Conservation (phyloP, 2,113 vertebrate genomes). For the Columba janthina region DNA sequence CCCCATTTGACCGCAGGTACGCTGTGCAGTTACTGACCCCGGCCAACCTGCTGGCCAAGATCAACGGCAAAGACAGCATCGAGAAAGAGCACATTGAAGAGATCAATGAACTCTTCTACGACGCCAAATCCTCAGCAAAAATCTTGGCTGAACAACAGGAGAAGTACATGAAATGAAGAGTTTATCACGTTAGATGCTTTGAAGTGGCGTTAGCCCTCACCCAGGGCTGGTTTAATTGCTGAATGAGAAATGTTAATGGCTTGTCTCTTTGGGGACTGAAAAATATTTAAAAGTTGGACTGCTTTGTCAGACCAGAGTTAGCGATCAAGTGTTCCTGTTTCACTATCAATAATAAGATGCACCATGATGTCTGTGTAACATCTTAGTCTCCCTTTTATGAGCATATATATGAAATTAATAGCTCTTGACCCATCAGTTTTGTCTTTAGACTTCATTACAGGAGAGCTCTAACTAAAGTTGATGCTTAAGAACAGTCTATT, state of each 20-base stretch:
- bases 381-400: not conserved
- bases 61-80: constrained; percentile 93
- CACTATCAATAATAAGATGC: not conserved
- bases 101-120: constrained; percentile 98
- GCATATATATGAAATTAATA: not conserved
- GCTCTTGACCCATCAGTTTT: not conserved
- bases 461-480: constrained; percentile 1
- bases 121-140: constrained; percentile 97
- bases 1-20: constrained; percentile 79
- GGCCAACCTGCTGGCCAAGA: constrained; percentile 89
- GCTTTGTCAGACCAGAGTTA: constrained; percentile 18
- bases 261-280: constrained; percentile 52
- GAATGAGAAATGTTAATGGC: constrained; percentile 31
- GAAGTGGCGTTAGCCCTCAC: constrained; percentile 25
- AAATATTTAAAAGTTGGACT: constrained; percentile 50
- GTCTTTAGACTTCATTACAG: not conserved
- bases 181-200: not conserved
- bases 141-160: constrained; percentile 96
- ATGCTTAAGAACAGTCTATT: constrained; percentile 38
- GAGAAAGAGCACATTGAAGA: constrained; percentile 97
- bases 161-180: constrained; percentile 94
- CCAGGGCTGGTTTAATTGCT: not conserved
- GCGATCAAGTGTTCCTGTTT: not conserved
- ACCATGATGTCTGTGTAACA: not conserved
- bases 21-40: constrained; percentile 94